A percentile compares a stretch with the other conserved stretches of the same genome.
phyloP scores from a whole-genome alignment of 1,140 invertebrate species.

The Daktulosphaira vitifoliae region DNA sequence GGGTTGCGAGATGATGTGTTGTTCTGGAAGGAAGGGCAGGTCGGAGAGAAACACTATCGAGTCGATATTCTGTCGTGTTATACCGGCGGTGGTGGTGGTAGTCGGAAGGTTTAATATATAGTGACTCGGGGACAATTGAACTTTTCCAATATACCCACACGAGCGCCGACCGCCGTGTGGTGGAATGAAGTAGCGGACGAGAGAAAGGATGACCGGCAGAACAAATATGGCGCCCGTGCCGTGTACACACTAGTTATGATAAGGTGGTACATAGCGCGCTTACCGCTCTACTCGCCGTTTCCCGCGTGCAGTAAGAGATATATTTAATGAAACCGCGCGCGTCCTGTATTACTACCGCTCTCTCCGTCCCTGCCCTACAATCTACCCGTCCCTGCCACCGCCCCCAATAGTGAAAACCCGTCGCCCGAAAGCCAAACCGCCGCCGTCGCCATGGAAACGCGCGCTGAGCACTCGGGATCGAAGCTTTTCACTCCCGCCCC shows the following conservation, averaged over 20 bases:
- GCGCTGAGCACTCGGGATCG: not conserved
- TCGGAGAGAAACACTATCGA: not conserved
- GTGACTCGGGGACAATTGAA: constrained; percentile 16
- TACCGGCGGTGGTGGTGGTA: not conserved
- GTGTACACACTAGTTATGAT: constrained; percentile 15
- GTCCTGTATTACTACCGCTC: too few relatives aligned
- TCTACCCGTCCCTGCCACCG: not conserved
- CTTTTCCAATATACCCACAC: constrained; percentile 17
- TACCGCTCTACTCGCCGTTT: too few relatives aligned
- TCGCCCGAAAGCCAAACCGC: constrained; percentile 26
- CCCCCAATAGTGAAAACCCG: not conserved
- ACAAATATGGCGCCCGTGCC: constrained; percentile 26
- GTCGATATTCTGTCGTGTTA: constrained; percentile 20
- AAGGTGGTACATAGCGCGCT: constrained; percentile 1
- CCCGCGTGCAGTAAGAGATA: constrained; percentile 9
- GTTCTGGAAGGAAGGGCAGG: too few relatives aligned
- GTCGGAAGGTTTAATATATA: too few relatives aligned
- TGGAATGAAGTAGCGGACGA: not conserved
- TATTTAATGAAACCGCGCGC: not conserved
- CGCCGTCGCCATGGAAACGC: constrained; percentile 12
- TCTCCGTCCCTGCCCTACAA: not conserved
- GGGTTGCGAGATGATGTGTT: constrained; percentile 14
- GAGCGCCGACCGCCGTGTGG: not conserved
- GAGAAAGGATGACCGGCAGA: constrained; percentile 26
- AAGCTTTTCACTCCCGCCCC: not conserved